These are phyloP conservation scores for Goniozus legneri DNA, from an alignment of 1,140 invertebrate species.

Conservation along the genomic window DNA sequence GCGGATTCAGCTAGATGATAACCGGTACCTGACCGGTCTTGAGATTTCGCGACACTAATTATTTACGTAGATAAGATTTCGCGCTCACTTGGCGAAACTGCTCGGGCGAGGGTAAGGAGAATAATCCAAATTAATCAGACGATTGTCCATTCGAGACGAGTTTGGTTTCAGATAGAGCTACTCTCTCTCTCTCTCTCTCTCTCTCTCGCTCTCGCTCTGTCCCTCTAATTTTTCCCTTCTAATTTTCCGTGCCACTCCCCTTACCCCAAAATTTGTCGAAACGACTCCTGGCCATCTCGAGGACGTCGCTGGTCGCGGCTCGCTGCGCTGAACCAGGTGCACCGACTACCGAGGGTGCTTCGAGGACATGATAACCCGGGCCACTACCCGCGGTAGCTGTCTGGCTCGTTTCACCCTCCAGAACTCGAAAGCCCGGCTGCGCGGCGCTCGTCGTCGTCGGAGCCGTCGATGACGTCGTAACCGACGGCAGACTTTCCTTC, in stretches of 20 bases:
- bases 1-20: too few species aligned
- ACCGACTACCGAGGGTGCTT: conserved; percentile 48
- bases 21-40: too few species aligned
- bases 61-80: too few species aligned
- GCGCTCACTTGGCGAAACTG: too few species aligned
- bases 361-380: conserved; percentile 45
- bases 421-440: conserved; percentile 32
- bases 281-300: conserved; percentile 77
- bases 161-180: too few species aligned
- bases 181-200: neutral
- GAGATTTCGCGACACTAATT: too few species aligned
- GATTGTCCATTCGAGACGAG: too few species aligned
- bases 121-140: too few species aligned
- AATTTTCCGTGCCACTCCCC: conserved; percentile 42
- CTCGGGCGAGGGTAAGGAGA: too few species aligned
- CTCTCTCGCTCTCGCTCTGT: neutral
- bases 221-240: conserved; percentile 13
- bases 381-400: neutral
- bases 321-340: conserved; percentile 45
- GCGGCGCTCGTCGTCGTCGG: conserved; percentile 1
- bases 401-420: conserved; percentile 28
- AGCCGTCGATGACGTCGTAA: conserved; percentile 4
- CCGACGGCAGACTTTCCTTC: conserved; percentile 12
- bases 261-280: conserved; percentile 85
- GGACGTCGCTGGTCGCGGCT: conserved; percentile 67